Conservation (phyloP, 1,140 invertebrate genomes). For the Lasioglossum baleicum region DNA sequence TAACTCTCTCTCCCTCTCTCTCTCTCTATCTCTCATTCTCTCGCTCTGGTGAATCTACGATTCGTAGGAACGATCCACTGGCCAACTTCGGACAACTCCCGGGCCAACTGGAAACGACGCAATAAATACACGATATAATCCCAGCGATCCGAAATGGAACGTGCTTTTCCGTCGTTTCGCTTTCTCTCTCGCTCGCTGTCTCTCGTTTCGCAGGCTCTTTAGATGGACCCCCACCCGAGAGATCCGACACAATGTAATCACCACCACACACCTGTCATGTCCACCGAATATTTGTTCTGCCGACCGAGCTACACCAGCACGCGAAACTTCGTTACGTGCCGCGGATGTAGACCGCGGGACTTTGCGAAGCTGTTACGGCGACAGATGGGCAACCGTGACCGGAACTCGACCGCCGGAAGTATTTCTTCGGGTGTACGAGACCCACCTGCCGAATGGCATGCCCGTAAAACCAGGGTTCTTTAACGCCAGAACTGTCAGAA, state of each 20-base stretch:
- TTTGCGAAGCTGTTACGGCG: conserved; percentile 19
- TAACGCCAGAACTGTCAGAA: no score
- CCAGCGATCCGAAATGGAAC: conserved; percentile 19
- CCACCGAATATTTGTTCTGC: conserved; percentile 46
- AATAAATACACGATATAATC: conserved; percentile 41
- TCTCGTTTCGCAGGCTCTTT: conserved; percentile 22
- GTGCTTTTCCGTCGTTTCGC: neutral
- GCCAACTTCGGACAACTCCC: neutral
- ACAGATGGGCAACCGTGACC: conserved; percentile 13
- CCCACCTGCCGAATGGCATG: no score
- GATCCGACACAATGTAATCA: conserved; percentile 17
- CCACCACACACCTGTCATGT: conserved; percentile 14
- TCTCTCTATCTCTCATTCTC: no score
- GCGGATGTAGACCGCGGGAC: conserved; percentile 5
- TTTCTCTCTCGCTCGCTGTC: neutral
- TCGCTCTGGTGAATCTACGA: neutral
- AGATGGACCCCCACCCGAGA: neutral
- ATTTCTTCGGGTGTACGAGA: neutral
- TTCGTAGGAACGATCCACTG: neutral
- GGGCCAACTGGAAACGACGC: neutral
- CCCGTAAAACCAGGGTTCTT: no score
- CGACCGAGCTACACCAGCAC: conserved; percentile 17
- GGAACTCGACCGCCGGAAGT: neutral
- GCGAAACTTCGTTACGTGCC: conserved; percentile 46
- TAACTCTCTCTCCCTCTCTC: no score